These are phyloP conservation scores for Aphaenogaster floridana DNA, from an alignment of 1,140 invertebrate genomes.

Conservation along the genomic window DNA sequence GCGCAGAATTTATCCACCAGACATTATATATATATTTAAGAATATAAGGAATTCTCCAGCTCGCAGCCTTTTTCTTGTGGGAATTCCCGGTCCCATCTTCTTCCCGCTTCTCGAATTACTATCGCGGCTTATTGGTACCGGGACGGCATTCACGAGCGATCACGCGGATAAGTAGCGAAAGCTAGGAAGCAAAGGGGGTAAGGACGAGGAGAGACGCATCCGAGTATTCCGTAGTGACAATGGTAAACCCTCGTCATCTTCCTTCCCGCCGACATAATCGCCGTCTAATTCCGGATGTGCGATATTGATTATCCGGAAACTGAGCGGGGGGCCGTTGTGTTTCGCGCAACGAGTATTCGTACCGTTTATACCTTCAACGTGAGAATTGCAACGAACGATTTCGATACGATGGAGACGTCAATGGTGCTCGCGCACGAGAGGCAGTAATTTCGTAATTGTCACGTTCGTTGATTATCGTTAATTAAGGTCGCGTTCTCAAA, in stretches of 20 bases:
- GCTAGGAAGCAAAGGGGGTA: not conserved
- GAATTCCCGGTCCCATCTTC: slow-evolving; percentile 21
- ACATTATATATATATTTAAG: slow-evolving; percentile 33
- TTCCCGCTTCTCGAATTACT: slow-evolving; percentile 55
- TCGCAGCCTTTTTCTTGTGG: slow-evolving; percentile 46
- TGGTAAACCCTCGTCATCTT: slow-evolving; percentile 40
- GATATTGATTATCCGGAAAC: slow-evolving; percentile 60
- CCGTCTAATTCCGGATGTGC: slow-evolving; percentile 49
- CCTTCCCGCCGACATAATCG: slow-evolving; percentile 48
- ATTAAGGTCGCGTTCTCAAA: slow-evolving; percentile 72
- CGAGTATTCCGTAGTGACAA: slow-evolving; percentile 23
- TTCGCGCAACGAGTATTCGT: not conserved
- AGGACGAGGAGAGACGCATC: not conserved
- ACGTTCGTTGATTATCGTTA: slow-evolving; percentile 72
- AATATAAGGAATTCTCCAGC: slow-evolving; percentile 65
- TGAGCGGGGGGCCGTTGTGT: not conserved
- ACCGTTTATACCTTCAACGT: not conserved
- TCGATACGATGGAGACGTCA: not conserved
- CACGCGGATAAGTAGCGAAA: slow-evolving; percentile 14
- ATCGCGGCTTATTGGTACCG: slow-evolving; percentile 25
- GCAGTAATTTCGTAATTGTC: slow-evolving; percentile 60
- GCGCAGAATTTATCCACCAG: slow-evolving; percentile 43
- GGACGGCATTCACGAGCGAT: slow-evolving; percentile 37
- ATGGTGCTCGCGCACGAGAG: not conserved
- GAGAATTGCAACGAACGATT: not conserved